phyloP scores from a whole-genome alignment of 2,113 vertebrate genomes.

The Nothoprocta perdicaria region DNA sequence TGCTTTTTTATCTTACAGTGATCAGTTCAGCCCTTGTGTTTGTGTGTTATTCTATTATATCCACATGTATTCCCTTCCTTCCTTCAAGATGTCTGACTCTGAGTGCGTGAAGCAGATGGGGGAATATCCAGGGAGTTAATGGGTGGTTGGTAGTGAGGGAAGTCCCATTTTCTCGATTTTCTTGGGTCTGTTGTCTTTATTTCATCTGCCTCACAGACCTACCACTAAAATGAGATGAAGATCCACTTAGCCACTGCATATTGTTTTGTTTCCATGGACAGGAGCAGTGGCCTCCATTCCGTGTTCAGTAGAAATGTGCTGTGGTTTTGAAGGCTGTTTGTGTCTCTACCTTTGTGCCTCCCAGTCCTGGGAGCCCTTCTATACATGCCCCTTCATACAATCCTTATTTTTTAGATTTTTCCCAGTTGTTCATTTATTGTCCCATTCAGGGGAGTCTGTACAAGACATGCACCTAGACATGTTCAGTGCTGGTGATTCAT shows the following conservation, averaged over 20 bases:
- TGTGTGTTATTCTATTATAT: neutral
- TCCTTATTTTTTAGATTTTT: neutral
- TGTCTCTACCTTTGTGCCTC: neutral
- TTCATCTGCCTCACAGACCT: neutral
- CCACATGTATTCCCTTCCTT: neutral
- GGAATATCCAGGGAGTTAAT: neutral
- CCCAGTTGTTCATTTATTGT: neutral
- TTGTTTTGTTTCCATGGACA: neutral
- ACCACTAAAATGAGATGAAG: neutral
- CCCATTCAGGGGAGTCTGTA: too few relatives aligned
- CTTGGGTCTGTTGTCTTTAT: neutral
- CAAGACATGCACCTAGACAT: neutral
- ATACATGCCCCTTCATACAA: rapidly evolving
- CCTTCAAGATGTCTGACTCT: neutral
- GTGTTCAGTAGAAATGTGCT: neutral
- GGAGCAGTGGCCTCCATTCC: neutral
- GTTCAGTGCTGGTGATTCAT: conserved; percentile 1
- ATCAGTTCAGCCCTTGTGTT: neutral
- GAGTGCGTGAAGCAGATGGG: neutral
- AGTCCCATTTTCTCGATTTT: neutral
- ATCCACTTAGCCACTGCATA: neutral
- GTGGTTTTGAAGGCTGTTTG: neutral
- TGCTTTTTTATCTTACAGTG: neutral
- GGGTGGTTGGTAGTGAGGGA: neutral
- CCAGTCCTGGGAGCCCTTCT: neutral